Evolutionary conservation across 1,140 invertebrate genomes (phyloP).

Genomic region (Saccostrea cuccullata): DNA sequence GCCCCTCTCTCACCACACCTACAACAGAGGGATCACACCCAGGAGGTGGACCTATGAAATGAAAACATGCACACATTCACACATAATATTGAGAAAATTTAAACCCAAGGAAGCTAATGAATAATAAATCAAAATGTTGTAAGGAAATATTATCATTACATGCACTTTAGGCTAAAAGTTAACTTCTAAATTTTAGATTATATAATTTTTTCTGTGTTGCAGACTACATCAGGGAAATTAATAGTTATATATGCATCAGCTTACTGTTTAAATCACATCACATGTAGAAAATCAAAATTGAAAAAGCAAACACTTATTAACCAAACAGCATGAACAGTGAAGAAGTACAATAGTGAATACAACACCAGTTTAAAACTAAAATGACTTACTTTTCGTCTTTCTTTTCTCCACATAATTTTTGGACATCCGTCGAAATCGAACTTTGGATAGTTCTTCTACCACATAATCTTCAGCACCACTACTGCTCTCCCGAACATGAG

Average conservation of each 20-base stretch:
- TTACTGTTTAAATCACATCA: background rate
- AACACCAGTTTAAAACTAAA: background rate
- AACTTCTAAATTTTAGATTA: background rate
- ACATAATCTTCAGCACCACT: slow-evolving; percentile 52
- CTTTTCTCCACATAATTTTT: slow-evolving; percentile 11
- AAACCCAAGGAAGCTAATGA: background rate
- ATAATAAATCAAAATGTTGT: background rate
- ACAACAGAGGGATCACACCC: slow-evolving; percentile 47
- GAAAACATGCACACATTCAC: slow-evolving; percentile 50
- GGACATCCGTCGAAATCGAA: slow-evolving; percentile 50
- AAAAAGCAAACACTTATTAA: background rate
- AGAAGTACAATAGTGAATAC: background rate
- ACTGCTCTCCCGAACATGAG: slow-evolving; percentile 33
- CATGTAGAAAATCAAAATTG: background rate
- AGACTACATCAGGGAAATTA: background rate
- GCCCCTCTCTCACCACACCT: slow-evolving; percentile 44
- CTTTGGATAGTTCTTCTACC: slow-evolving; percentile 51
- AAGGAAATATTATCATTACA: slow-evolving; percentile 13
- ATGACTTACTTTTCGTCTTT: slow-evolving; percentile 32
- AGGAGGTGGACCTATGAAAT: slow-evolving; percentile 51
- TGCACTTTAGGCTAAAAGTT: background rate
- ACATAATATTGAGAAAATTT: background rate
- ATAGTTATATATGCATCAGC: background rate
- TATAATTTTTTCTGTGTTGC: background rate
- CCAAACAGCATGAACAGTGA: background rate